phyloP scores from a whole-genome alignment of 2,113 vertebrate species.

The Mustela nigripes region DNA sequence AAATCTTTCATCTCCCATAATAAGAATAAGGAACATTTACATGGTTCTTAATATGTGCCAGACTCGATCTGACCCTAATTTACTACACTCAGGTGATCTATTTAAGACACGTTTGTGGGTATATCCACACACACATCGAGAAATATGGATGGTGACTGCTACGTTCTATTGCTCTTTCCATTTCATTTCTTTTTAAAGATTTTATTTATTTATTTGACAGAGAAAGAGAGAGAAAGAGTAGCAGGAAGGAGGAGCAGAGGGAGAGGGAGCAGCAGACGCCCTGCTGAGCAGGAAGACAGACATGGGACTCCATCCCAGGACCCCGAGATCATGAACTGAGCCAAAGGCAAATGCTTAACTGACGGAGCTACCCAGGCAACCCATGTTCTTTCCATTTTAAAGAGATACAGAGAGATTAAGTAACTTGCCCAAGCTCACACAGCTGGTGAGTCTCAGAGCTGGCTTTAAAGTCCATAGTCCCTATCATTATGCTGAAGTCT shows the following conservation, averaged over 20 bases:
- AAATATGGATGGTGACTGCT: background rate
- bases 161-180: background rate
- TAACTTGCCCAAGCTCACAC: background rate
- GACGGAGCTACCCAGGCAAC: background rate
- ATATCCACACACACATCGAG: background rate
- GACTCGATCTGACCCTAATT: background rate
- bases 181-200: background rate
- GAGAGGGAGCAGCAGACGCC: background rate
- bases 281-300: background rate
- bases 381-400: constrained; percentile 29
- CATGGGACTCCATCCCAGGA: accelerated
- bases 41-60: background rate
- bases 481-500: background rate
- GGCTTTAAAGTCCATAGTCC: background rate
- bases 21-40: constrained; percentile 16
- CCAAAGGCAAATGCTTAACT: background rate
- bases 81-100: background rate
- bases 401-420: background rate
- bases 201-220: background rate
- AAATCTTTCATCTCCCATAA: background rate
- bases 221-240: background rate
- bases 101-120: background rate
- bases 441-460: background rate
- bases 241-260: background rate
- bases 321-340: background rate